phyloP scores from a whole-genome alignment of 2,797 vertebrate species.

The Catamblyrhynchus diadema region DNA sequence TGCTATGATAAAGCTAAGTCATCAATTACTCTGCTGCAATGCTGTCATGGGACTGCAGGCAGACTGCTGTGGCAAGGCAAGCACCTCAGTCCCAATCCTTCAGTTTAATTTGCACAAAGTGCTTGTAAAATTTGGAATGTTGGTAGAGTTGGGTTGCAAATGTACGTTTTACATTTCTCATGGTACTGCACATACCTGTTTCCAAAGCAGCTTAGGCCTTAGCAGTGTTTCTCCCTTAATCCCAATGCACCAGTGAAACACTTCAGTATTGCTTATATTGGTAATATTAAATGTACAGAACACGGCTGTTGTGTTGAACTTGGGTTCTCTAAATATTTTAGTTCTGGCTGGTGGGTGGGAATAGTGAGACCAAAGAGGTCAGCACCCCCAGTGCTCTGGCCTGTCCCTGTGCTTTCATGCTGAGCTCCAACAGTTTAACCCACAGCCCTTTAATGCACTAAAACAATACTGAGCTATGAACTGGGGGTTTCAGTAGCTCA shows the following conservation, averaged over 20 bases:
- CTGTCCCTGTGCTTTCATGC: neutral
- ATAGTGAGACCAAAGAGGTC: neutral
- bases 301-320: neutral
- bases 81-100: neutral
- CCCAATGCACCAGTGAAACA: neutral
- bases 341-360: neutral
- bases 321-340: neutral
- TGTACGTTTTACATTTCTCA: neutral
- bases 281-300: neutral
- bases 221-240: neutral
- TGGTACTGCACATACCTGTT: neutral
- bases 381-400: neutral
- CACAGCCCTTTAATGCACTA: neutral
- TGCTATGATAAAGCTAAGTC: conserved; percentile 35
- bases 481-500: neutral
- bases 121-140: neutral
- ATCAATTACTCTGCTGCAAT: neutral
- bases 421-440: neutral
- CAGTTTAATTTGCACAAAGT: neutral
- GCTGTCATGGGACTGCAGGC: neutral
- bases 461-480: neutral
- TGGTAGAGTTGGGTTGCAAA: neutral
- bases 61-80: neutral
- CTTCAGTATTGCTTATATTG: neutral
- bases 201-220: neutral